These are phyloP conservation scores for Lamellibrachia columna DNA, from an alignment of 2,888 invertebrate species.

Conservation along the genomic window DNA sequence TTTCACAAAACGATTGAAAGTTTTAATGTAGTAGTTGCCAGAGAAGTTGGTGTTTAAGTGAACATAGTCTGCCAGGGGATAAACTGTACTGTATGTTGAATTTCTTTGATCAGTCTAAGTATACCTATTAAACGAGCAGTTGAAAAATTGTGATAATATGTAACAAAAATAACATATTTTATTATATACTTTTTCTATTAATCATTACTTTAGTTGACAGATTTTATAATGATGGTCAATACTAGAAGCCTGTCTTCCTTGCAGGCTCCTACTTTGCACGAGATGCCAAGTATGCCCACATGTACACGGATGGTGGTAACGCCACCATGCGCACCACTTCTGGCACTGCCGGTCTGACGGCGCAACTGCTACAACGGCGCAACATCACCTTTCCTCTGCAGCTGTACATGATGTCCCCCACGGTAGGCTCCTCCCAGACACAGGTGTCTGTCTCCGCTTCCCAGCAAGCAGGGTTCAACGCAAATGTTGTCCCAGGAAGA, in stretches of 20 bases:
- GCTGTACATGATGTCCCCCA: too few relatives aligned
- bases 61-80: too few relatives aligned
- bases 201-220: too few relatives aligned
- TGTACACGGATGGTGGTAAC: slow-evolving; percentile 39
- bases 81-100: too few relatives aligned
- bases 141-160: too few relatives aligned
- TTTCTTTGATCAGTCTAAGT: too few relatives aligned
- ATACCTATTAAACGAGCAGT: too few relatives aligned
- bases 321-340: background rate
- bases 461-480: background rate
- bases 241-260: background rate
- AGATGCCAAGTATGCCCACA: slow-evolving; percentile 43
- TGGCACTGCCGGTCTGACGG: background rate
- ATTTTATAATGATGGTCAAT: background rate
- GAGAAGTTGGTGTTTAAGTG: too few relatives aligned
- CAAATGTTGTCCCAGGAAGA: background rate
- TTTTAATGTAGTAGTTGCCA: too few relatives aligned
- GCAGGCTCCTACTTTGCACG: slow-evolving; percentile 44
- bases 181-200: too few relatives aligned
- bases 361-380: background rate
- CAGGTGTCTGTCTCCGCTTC: background rate
- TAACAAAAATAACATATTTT: too few relatives aligned
- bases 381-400: background rate
- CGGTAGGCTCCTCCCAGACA: background rate
- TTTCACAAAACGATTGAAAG: too few relatives aligned